phyloP scores from a whole-genome alignment of 2,888 invertebrate species.

The Amiota communis region DNA sequence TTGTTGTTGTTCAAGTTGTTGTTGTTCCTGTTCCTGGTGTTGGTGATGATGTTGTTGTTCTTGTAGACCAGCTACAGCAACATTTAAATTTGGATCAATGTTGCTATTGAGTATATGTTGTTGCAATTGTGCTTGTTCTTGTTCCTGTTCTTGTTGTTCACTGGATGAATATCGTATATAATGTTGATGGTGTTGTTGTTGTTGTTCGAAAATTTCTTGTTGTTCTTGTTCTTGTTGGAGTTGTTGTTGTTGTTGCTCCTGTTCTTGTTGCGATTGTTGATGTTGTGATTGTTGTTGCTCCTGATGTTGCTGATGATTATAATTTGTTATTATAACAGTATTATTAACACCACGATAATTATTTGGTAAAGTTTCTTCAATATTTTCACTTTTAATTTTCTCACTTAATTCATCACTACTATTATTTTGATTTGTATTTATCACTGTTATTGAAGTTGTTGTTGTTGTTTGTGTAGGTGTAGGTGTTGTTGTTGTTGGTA shows the following conservation, averaged over 20 bases:
- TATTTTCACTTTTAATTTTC: slow-evolving; percentile 58
- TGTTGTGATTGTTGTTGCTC: slow-evolving; percentile 55
- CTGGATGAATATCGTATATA: slow-evolving; percentile 39
- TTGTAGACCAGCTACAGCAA: slow-evolving; percentile 45
- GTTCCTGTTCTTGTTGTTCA: slow-evolving; percentile 32
- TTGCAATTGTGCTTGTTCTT: slow-evolving; percentile 26
- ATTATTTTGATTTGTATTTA: slow-evolving; percentile 53
- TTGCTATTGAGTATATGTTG: slow-evolving; percentile 52
- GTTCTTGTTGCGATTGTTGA: slow-evolving; percentile 45
- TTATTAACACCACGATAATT: slow-evolving; percentile 71
- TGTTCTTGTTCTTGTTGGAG: slow-evolving; percentile 38
- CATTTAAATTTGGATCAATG: slow-evolving; percentile 58
- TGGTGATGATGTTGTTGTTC: slow-evolving; percentile 40
- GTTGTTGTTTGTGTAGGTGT: no score
- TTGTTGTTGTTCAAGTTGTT: slow-evolving; percentile 53
- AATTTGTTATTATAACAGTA: slow-evolving; percentile 70
- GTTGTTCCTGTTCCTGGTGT: slow-evolving; percentile 39
- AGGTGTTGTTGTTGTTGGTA: no score
- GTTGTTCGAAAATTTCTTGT: slow-evolving; percentile 32
- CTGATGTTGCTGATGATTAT: slow-evolving; percentile 56
- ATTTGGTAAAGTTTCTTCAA: slow-evolving; percentile 52
- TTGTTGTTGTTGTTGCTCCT: slow-evolving; percentile 32
- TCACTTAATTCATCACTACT: slow-evolving; percentile 30
- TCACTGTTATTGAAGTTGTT: slow-evolving; percentile 55
- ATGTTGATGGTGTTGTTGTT: slow-evolving; percentile 38